These are phyloP conservation scores for Monodelphis domestica DNA, from an alignment of 2,797 vertebrate species.

Conservation along the genomic window DNA sequence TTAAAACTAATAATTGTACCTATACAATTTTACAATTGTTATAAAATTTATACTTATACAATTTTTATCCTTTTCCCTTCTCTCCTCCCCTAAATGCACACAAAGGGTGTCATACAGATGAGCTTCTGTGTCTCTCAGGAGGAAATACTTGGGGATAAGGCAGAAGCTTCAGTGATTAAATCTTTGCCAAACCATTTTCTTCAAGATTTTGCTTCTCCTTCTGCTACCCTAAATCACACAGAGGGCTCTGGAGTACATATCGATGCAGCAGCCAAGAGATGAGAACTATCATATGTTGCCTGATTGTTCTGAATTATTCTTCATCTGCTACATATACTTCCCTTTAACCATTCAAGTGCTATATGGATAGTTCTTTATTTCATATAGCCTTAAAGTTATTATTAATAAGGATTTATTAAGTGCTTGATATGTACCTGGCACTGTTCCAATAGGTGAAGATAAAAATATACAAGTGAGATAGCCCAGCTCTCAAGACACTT, in stretches of 20 bases:
- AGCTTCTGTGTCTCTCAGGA: not conserved
- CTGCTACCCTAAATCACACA: constrained; percentile 52
- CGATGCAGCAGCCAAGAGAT: not conserved
- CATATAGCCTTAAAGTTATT: not conserved
- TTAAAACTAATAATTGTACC: not conserved
- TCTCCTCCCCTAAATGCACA: not conserved
- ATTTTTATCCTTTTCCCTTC: too few species aligned
- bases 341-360: not conserved
- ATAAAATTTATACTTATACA: too few species aligned
- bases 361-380: not conserved
- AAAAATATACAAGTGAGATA: not conserved
- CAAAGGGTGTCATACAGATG: not conserved
- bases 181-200: constrained; percentile 62
- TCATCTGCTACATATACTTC: not conserved
- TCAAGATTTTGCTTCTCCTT: constrained; percentile 35
- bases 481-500: not conserved
- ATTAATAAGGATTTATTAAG: not conserved
- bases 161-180: constrained; percentile 38
- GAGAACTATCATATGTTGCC: not conserved
- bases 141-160: constrained; percentile 21
- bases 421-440: not conserved
- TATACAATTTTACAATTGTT: too few species aligned
- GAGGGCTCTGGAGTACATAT: constrained; percentile 65
- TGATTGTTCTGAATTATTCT: not conserved
- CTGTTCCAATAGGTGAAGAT: not conserved